A percentile compares a stretch with the other conserved stretches of the same genome.
phyloP scores from a whole-genome alignment of 2,888 invertebrate genomes.

The Tetropium fuscum region DNA sequence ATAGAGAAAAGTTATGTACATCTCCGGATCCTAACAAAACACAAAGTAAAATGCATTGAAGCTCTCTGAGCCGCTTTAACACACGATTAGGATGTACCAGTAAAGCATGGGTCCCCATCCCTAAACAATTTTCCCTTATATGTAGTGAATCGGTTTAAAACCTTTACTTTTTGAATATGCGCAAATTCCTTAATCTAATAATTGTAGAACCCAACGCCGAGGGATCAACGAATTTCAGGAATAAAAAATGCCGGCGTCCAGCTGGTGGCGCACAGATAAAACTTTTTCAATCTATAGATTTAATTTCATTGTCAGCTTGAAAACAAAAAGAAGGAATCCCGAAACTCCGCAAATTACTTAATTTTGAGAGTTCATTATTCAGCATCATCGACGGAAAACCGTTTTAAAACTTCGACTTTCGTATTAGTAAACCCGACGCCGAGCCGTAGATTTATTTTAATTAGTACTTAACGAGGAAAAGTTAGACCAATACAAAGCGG shows the following conservation, averaged over 20 bases:
- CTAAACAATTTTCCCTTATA: too few species aligned
- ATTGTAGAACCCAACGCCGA: slow-evolving; percentile 35
- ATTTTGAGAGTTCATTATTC: slow-evolving; percentile 55
- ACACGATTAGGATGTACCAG: too few species aligned
- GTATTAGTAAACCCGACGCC: slow-evolving; percentile 43
- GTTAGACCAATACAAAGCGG: slow-evolving; percentile 59
- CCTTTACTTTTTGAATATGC: too few species aligned
- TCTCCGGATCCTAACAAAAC: too few species aligned
- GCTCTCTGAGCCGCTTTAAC: too few species aligned
- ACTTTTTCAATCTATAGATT: slow-evolving; percentile 58
- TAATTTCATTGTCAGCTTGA: slow-evolving; percentile 57
- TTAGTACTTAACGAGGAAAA: slow-evolving; percentile 62
- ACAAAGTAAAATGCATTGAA: too few species aligned
- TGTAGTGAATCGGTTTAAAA: too few species aligned
- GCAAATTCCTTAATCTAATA: too few species aligned
- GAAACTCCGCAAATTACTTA: slow-evolving; percentile 53
- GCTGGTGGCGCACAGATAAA: slow-evolving; percentile 35
- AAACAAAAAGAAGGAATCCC: slow-evolving; percentile 47
- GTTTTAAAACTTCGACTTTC: slow-evolving; percentile 45
- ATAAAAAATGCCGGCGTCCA: slow-evolving; percentile 28
- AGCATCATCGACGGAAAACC: slow-evolving; percentile 44
- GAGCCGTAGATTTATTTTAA: slow-evolving; percentile 63
- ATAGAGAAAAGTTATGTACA: too few species aligned
- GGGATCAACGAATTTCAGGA: slow-evolving; percentile 41
- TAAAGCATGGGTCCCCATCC: too few species aligned